Conservation (phyloP, 1,140 invertebrate species). For the Heliconius hewitsoni region DNA sequence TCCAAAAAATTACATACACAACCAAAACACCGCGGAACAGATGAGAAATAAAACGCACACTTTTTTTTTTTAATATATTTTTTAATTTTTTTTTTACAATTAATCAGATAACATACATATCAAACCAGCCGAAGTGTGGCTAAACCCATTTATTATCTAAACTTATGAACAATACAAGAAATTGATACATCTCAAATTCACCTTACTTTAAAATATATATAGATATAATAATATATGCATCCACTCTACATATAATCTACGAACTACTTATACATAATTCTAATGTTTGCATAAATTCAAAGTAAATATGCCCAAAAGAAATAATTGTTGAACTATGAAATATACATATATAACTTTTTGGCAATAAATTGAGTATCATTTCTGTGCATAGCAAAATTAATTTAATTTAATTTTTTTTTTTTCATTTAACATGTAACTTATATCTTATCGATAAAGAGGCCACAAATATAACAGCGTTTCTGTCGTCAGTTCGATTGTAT, state of each 20-base stretch:
- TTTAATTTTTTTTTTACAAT: constrained; percentile 76
- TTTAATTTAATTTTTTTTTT: constrained; percentile 47
- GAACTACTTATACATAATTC: constrained; percentile 80
- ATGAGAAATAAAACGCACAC: constrained; percentile 75
- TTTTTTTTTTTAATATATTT: constrained; percentile 71
- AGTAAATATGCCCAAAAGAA: constrained; percentile 82
- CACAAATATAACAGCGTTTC: constrained; percentile 81
- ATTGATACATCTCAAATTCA: constrained; percentile 81
- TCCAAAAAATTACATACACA: too few species aligned
- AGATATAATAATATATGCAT: constrained; percentile 81
- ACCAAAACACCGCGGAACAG: constrained; percentile 32
- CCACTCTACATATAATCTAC: constrained; percentile 80
- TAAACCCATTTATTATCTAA: constrained; percentile 81
- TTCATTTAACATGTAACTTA: constrained; percentile 81
- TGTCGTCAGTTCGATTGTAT: constrained; percentile 81
- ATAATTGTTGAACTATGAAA: constrained; percentile 80
- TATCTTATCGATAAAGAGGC: constrained; percentile 81
- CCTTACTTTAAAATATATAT: constrained; percentile 77
- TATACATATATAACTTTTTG: constrained; percentile 81
- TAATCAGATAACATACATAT: constrained; percentile 82
- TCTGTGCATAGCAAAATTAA: constrained; percentile 81
- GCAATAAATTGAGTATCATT: constrained; percentile 82
- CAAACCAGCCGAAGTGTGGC: constrained; percentile 81
- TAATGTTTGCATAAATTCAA: constrained; percentile 81
- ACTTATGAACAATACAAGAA: constrained; percentile 81